A percentile compares a stretch with the other conserved stretches of the same genome.
These are phyloP conservation scores for Agriotes lineatus DNA, from an alignment of 2,888 invertebrate genomes.

Conservation along the genomic window DNA sequence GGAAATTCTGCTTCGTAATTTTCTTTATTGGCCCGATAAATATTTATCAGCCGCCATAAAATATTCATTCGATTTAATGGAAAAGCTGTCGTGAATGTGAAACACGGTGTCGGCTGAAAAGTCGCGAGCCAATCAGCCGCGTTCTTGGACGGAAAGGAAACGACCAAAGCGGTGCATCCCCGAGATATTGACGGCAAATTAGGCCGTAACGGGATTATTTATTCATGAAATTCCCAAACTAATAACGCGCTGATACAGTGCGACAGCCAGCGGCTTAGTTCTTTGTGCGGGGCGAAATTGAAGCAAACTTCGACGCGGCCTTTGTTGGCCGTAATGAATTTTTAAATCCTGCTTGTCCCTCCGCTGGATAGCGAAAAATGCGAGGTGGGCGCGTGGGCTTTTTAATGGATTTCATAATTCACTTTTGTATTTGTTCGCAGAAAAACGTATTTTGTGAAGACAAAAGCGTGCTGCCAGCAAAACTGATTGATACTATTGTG, in stretches of 20 bases:
- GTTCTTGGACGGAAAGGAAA: too few relatives aligned
- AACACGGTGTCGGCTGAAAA: too few relatives aligned
- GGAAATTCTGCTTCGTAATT: too few relatives aligned
- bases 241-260: constrained; percentile 13
- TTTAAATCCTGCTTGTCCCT: constrained; percentile 11
- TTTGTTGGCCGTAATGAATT: constrained; percentile 16
- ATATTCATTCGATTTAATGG: too few relatives aligned
- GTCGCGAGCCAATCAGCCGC: too few relatives aligned
- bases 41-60: too few relatives aligned
- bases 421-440: constrained; percentile 12
- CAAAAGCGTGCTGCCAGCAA: too few relatives aligned
- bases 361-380: background rate
- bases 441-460: background rate
- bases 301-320: constrained; percentile 10
- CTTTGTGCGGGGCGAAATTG: constrained; percentile 3
- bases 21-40: too few relatives aligned
- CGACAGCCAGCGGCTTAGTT: background rate
- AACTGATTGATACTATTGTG: too few relatives aligned
- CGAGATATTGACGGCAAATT: too few relatives aligned
- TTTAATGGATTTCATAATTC: constrained; percentile 2
- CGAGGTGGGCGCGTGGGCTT: background rate
- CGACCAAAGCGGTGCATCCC: too few relatives aligned
- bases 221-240: constrained; percentile 17
- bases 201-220: constrained; percentile 3
- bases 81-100: too few relatives aligned